Evolutionary conservation across 2,888 invertebrate genomes (phyloP).

Genomic region (Drosophila pseudotakahashii): DNA sequence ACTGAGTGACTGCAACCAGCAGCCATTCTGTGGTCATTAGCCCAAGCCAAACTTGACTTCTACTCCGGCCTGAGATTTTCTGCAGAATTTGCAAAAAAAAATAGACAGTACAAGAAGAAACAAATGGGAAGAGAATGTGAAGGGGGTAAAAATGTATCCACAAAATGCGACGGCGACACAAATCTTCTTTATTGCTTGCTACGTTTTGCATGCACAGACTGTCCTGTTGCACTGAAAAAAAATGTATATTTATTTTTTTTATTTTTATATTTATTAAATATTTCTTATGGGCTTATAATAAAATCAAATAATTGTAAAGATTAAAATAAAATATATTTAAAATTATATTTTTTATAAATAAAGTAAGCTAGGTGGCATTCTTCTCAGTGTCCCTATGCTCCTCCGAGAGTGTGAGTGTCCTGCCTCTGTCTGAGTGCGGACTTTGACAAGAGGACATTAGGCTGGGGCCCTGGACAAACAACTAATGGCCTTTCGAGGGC

Average conservation of each 20-base stretch:
- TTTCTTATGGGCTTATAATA: no score
- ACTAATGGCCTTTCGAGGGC: conserved; percentile 79
- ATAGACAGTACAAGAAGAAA: conserved; percentile 5
- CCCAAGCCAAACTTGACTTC: conserved; percentile 77
- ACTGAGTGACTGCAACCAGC: conserved; percentile 63
- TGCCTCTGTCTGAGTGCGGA: conserved; percentile 24
- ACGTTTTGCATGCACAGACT: conserved; percentile 72
- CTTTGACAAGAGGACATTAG: conserved; percentile 77
- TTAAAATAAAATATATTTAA: no score
- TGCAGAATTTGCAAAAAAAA: conserved; percentile 67
- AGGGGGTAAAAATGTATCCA: conserved; percentile 56
- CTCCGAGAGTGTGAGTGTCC: conserved; percentile 11
- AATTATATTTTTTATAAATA: no score
- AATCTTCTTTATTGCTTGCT: conserved; percentile 77
- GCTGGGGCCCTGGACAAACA: conserved; percentile 69
- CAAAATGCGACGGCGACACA: conserved; percentile 76
- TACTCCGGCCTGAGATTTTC: conserved; percentile 66
- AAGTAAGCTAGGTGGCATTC: background rate
- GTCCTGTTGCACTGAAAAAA: conserved; percentile 23
- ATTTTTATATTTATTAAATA: no score
- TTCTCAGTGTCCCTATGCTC: background rate
- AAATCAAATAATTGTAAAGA: no score
- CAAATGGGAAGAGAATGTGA: conserved; percentile 24
- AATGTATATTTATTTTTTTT: background rate
- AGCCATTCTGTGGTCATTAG: conserved; percentile 78